These are phyloP conservation scores for Plusia festucae DNA, from an alignment of 2,888 invertebrate genomes.

Conservation along the genomic window DNA sequence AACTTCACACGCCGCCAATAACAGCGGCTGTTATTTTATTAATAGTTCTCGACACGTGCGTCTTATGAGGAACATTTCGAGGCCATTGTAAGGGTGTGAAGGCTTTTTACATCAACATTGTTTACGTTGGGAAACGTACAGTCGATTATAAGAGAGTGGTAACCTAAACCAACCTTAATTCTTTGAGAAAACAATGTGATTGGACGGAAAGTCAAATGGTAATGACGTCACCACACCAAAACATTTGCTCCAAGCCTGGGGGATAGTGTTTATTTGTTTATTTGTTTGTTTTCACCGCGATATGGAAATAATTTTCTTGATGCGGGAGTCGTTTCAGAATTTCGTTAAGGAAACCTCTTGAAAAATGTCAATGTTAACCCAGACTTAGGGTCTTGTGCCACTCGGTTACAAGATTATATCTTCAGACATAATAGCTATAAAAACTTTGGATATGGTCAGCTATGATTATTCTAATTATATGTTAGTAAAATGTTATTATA, in stretches of 20 bases:
- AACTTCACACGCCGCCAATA: slow-evolving; percentile 36
- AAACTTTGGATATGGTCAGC: not conserved
- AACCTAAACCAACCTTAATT: too few relatives aligned
- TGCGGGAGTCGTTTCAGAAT: too few relatives aligned
- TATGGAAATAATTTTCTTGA: not conserved
- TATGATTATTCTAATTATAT: slow-evolving; percentile 26
- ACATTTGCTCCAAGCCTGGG: not conserved
- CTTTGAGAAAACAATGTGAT: too few relatives aligned
- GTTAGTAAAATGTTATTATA: slow-evolving; percentile 23
- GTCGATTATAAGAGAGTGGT: too few relatives aligned
- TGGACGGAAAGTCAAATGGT: too few relatives aligned
- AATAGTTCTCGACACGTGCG: slow-evolving; percentile 35
- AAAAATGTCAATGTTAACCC: not conserved
- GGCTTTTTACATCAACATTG: slow-evolving; percentile 4
- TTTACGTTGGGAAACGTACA: not conserved
- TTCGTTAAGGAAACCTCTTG: too few relatives aligned
- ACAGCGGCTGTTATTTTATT: slow-evolving; percentile 32
- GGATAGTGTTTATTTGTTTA: not conserved
- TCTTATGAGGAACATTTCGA: slow-evolving; percentile 10
- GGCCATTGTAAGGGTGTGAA: not conserved
- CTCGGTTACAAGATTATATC: not conserved
- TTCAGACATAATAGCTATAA: not conserved
- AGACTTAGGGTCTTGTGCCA: not conserved
- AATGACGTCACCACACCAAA: not conserved
- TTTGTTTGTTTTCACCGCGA: not conserved